Evolutionary conservation across 1,140 invertebrate species (phyloP).

Genomic region (Charaxes varanes): DNA sequence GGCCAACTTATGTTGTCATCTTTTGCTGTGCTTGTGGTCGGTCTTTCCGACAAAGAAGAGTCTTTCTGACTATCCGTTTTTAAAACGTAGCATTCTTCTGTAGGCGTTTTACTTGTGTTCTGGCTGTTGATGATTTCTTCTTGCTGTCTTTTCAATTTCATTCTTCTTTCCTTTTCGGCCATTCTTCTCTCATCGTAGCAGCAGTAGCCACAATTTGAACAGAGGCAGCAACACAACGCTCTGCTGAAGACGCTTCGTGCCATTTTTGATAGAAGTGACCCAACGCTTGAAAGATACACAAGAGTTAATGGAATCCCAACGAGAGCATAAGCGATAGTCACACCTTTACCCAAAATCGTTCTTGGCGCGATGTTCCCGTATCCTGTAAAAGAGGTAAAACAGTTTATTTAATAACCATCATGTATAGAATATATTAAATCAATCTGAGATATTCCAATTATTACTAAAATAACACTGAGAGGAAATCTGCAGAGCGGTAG

Average conservation of each 20-base stretch:
- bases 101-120: conserved; percentile 63
- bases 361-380: conserved; percentile 91
- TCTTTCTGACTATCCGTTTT: conserved; percentile 67
- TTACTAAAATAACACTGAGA: too few relatives aligned
- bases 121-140: conserved; percentile 84
- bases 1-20: conserved; percentile 72
- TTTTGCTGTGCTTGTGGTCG: conserved; percentile 59
- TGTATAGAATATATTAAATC: too few relatives aligned
- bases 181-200: conserved; percentile 90
- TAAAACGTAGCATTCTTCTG: conserved; percentile 84
- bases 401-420: too few relatives aligned
- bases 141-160: conserved; percentile 86
- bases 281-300: conserved; percentile 89
- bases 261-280: conserved; percentile 87
- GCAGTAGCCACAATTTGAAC: conserved; percentile 90
- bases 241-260: conserved; percentile 91
- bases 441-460: too few relatives aligned
- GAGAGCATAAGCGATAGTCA: conserved; percentile 91
- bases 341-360: conserved; percentile 86
- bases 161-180: conserved; percentile 87
- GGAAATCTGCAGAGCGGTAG: too few relatives aligned
- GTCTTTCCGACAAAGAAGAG: conserved; percentile 55
- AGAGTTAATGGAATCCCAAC: conserved; percentile 94
- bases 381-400: conserved; percentile 75
- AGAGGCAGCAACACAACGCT: conserved; percentile 87